Percentiles rank a stretch among this genome's conserved stretches.
phyloP scores from a whole-genome alignment of 1,140 invertebrate genomes.

The Uloborus diversus region DNA sequence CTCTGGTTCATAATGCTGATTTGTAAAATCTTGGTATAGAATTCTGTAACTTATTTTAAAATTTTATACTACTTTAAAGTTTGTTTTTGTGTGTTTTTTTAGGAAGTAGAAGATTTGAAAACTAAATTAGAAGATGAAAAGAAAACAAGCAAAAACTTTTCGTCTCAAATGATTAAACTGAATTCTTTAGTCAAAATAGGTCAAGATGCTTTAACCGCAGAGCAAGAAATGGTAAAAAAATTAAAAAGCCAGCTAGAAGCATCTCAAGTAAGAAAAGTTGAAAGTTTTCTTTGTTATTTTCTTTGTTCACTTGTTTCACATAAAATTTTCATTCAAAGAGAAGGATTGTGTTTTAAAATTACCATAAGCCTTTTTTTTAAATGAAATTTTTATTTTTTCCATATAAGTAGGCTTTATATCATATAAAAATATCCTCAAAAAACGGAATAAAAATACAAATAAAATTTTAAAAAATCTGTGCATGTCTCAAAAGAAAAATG shows the following conservation, averaged over 20 bases:
- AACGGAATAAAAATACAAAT: too few relatives aligned
- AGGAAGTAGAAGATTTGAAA: slow-evolving; percentile 60
- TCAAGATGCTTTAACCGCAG: slow-evolving; percentile 64
- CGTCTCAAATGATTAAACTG: slow-evolving; percentile 62
- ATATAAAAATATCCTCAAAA: neutral
- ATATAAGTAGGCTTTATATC: neutral
- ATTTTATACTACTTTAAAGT: too few relatives aligned
- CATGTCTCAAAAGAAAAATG: too few relatives aligned
- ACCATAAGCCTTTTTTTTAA: too few relatives aligned
- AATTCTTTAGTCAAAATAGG: slow-evolving; percentile 66
- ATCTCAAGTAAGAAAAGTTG: slow-evolving; percentile 13
- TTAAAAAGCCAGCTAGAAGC: slow-evolving; percentile 56
- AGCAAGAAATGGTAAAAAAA: slow-evolving; percentile 63
- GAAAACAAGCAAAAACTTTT: slow-evolving; percentile 64
- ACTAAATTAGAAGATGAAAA: slow-evolving; percentile 60
- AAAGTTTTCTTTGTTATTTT: too few relatives aligned
- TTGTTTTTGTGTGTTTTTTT: neutral
- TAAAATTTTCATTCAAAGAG: too few relatives aligned
- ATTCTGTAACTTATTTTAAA: too few relatives aligned
- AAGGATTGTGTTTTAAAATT: too few relatives aligned
- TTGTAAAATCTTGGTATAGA: too few relatives aligned
- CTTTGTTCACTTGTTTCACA: too few relatives aligned
- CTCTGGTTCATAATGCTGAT: too few relatives aligned
- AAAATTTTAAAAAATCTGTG: too few relatives aligned
- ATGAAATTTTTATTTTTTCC: neutral